Evolutionary conservation across 2,888 invertebrate genomes (phyloP), one percentile per base, ranked within the genome.

Genomic region (Ferdinandea cuprea): DNA sequence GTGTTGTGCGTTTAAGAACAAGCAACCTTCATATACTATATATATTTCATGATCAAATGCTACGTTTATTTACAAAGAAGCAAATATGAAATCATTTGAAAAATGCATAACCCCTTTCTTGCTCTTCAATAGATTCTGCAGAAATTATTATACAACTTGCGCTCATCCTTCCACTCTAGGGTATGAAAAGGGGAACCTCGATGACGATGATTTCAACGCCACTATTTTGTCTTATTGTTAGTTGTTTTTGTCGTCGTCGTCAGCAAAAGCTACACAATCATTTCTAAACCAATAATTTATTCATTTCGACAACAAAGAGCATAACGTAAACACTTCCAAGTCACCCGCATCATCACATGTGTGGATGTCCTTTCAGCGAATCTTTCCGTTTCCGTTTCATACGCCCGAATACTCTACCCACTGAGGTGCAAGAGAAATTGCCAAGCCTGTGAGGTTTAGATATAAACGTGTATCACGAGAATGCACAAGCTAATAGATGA

Each of bases 301-400:
- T 83, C 83, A 83, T 83, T 83, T 78, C 78, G 78, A 83, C 72
- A 83, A 83, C 83, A 83, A 83, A 83, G 83, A 83, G 78, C 78
- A 83, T 77, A 78, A 73, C 83, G 72, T 73, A 58, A 78, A 66
- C 83, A 83, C 77, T 72, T 78, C 44, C 54, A 68, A 72, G 52
- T 54, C 68, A 72, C 54, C 78, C 54, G 54, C 78, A 61, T 56
- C 35, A 50, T 32, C 56, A n/a, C 42, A 8, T 32, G 37, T 15
- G 37, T 35, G 17, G 46, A 61, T 32, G 50, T 76, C 69, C 76
- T 65, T 69, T 56, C 54, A 56, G 50, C 56, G 40, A 59, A 66
- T 68, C 56, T 32, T 61, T 66, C 42, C 65, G 32, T 40, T 19
- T 32, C 30, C 13, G n/a, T 54, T 15, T 15, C 28, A 17, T 2